These are phyloP conservation scores for Lamproptera curius DNA, from an alignment of 2,888 invertebrate species.

Conservation along the genomic window DNA sequence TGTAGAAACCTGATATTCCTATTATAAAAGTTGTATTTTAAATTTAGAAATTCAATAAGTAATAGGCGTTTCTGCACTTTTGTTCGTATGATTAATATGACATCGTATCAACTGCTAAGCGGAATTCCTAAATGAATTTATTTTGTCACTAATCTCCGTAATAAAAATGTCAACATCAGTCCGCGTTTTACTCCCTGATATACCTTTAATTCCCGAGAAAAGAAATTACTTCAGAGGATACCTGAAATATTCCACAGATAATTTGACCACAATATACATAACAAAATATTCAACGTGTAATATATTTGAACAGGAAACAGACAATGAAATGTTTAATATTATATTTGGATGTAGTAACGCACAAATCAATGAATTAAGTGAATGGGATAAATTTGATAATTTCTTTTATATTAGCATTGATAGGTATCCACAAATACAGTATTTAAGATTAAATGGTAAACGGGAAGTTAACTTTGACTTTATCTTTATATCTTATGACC, in stretches of 20 bases:
- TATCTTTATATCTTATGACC: constrained; percentile 56
- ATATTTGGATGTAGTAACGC: constrained; percentile 45
- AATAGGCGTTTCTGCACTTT: too few species aligned
- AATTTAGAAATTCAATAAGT: too few species aligned
- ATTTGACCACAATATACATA: constrained; percentile 43
- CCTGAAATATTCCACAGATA: constrained; percentile 30
- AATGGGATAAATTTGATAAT: constrained; percentile 28
- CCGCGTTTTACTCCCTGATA: constrained; percentile 45
- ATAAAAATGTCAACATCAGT: constrained; percentile 28
- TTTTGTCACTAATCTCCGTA: too few species aligned
- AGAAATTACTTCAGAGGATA: constrained; percentile 48
- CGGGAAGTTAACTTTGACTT: constrained; percentile 35
- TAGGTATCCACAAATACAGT: constrained; percentile 32
- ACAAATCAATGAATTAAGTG: constrained; percentile 21
- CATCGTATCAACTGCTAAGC: too few species aligned
- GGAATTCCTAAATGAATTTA: too few species aligned
- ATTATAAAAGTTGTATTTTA: too few species aligned
- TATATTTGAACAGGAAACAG: constrained; percentile 27
- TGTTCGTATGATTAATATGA: too few species aligned
- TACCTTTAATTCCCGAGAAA: constrained; percentile 25
- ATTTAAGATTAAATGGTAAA: constrained; percentile 41
- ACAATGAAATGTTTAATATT: constrained; percentile 26
- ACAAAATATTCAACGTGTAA: constrained; percentile 38
- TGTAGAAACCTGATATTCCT: too few species aligned
- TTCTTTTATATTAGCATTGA: constrained; percentile 35